Percentiles rank a stretch among this genome's conserved stretches.
Evolutionary conservation across 1,140 invertebrate species (phyloP).

Genomic region (Camponotus floridanus): DNA sequence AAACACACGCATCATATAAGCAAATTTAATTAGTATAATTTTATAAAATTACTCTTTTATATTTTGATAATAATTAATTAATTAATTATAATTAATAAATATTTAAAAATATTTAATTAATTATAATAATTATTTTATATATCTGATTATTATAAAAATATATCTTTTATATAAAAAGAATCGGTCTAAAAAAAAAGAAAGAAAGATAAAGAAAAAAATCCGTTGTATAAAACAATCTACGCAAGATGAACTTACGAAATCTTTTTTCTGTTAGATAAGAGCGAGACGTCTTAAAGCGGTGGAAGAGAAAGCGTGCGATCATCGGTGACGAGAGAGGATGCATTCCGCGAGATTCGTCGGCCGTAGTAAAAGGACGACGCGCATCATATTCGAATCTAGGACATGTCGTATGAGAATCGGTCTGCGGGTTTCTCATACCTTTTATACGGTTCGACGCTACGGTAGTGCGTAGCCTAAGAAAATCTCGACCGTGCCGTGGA

Average conservation of each 20-base stretch:
- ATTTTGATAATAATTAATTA: too few relatives aligned
- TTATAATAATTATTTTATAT: too few relatives aligned
- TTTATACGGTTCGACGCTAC: neutral
- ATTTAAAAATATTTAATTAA: too few relatives aligned
- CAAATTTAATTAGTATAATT: too few relatives aligned
- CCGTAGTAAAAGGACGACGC: slow-evolving; percentile 37
- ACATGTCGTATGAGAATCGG: slow-evolving; percentile 59
- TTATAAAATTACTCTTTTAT: neutral
- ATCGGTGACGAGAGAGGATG: slow-evolving; percentile 42
- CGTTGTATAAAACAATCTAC: too few relatives aligned
- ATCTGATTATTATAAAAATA: too few relatives aligned
- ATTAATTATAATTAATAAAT: too few relatives aligned
- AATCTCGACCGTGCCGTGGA: slow-evolving; percentile 30
- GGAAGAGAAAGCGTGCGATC: slow-evolving; percentile 59
- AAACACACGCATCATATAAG: neutral
- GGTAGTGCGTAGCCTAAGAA: neutral
- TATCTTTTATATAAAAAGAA: too few relatives aligned
- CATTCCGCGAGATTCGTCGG: slow-evolving; percentile 48
- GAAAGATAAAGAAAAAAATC: too few relatives aligned
- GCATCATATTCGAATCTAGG: slow-evolving; percentile 48
- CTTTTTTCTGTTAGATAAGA: neutral
- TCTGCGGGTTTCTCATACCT: slow-evolving; percentile 54
- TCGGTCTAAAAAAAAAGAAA: too few relatives aligned
- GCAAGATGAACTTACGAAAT: neutral
- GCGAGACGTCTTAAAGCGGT: neutral